A percentile compares a stretch with the other conserved stretches of the same genome.
Evolutionary conservation across 2,888 invertebrate species (phyloP).

Genomic region (Sinhomidia bicolor): DNA sequence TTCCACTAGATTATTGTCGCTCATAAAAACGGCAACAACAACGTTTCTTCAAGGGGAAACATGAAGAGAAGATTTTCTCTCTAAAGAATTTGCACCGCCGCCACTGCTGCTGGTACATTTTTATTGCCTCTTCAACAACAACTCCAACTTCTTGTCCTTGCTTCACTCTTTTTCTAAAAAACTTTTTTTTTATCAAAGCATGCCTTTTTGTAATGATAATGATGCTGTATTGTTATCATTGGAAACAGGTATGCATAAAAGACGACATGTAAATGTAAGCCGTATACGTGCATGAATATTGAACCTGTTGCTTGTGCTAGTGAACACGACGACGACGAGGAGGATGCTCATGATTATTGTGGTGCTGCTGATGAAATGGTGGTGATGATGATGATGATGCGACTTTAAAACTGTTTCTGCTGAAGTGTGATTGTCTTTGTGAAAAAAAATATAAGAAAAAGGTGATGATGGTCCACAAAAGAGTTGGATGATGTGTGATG

Average conservation of each 20-base stretch:
- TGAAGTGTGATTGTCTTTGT: slow-evolving; percentile 25
- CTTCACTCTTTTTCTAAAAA: not conserved
- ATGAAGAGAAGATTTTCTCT: slow-evolving; percentile 24
- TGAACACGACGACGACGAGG: too few relatives aligned
- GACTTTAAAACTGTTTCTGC: not conserved
- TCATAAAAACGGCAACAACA: slow-evolving; percentile 52
- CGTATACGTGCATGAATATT: not conserved
- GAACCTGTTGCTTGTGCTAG: too few relatives aligned
- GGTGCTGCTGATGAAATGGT: too few relatives aligned
- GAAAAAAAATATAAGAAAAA: not conserved
- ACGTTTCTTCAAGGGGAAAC: slow-evolving; percentile 34
- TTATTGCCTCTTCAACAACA: not conserved
- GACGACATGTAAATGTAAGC: not conserved
- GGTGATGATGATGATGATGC: not conserved
- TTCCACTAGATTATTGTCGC: slow-evolving; percentile 5
- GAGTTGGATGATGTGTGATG: slow-evolving; percentile 22
- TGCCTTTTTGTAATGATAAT: slow-evolving; percentile 26
- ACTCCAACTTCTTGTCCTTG: too few relatives aligned
- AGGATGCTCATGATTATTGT: too few relatives aligned
- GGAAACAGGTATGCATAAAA: not conserved
- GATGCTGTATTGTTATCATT: slow-evolving; percentile 48
- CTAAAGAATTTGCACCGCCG: slow-evolving; percentile 2
- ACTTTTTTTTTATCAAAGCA: slow-evolving; percentile 15
- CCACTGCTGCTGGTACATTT: slow-evolving; percentile 31
- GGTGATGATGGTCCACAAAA: not conserved